A percentile compares a stretch with the other conserved stretches of the same genome.
Evolutionary conservation across 2,888 invertebrate genomes (phyloP).

Genomic region (Ephialtes manifestator): DNA sequence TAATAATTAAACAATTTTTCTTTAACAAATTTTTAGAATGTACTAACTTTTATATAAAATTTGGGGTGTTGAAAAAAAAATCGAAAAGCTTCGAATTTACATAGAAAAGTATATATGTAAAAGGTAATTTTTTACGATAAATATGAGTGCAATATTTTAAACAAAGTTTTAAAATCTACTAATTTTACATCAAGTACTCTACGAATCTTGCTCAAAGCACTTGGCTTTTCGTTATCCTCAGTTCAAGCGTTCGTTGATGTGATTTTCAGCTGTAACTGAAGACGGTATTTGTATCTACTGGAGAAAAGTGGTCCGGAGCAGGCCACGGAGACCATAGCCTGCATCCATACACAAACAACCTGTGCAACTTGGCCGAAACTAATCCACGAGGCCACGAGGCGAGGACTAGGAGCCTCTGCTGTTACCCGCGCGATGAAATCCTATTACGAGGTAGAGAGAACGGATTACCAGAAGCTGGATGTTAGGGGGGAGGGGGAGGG

Average conservation of each 20-base stretch:
- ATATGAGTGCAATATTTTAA: too few species aligned
- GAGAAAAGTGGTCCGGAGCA: neutral
- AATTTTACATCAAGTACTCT: neutral
- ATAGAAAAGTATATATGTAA: too few species aligned
- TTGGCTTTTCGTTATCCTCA: neutral
- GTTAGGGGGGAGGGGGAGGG: conserved; percentile 23
- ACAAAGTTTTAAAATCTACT: too few species aligned
- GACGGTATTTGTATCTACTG: neutral
- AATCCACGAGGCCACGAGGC: conserved; percentile 63
- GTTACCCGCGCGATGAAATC: conserved; percentile 74
- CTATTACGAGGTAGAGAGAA: conserved; percentile 73
- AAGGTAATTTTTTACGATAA: too few species aligned
- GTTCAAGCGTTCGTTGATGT: neutral
- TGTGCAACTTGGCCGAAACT: conserved; percentile 66
- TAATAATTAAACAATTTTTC: too few species aligned
- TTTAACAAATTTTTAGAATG: too few species aligned
- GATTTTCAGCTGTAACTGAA: conserved; percentile 14
- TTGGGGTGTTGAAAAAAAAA: too few species aligned
- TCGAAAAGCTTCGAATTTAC: too few species aligned
- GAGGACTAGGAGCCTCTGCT: conserved; percentile 64
- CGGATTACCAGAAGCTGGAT: conserved; percentile 72
- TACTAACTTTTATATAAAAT: too few species aligned
- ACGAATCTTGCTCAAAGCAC: conserved; percentile 1
- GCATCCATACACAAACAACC: conserved; percentile 23
- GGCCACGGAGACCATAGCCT: conserved; percentile 2